Base-by-base conservation (phyloP, 2,888 invertebrate genomes). In the Falcaria lacertinaria region DNA sequence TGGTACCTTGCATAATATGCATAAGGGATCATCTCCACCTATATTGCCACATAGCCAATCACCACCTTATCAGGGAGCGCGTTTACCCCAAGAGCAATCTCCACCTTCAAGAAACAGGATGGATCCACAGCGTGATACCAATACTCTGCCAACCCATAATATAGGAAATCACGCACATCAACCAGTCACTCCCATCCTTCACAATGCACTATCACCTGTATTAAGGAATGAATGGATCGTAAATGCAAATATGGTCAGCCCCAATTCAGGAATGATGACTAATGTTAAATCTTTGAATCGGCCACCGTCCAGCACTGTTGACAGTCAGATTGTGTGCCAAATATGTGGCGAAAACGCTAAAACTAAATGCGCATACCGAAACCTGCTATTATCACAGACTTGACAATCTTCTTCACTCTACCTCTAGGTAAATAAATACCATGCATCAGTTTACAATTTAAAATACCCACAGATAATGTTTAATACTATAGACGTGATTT, bases 31-130 rank as follows among this genome's bases (percentile, higher is more conserved):
- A 28, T 28, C 28, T 28, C 28, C 28, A 11, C 28, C 28, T 28
- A 35, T 16, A 41, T 41, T 25, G 34, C 34, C n/a, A 6, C 13
- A 13, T 41, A 44, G 41, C 25, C 35, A n/a, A 34, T 41, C 33
- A 28, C 41, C 15, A 16, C 41, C 19, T 19, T 44, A 34, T 16
- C 41, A 14, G 6, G n/a, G 16, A 39, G 28, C 16, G n/a, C n/a
- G n/a, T 7, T 28, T 28, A 7, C 28, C 28, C 11, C 28, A 7
- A 5, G 28, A 28, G 11, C 11, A 28, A 28, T 11, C 11, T 11
- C 7, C 11, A 11, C 28, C 11, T 11, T 28, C 28, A 11, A 28
- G 11, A 11, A 3, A 1, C 3, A 11, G 28, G 28, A 11, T 11
- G 2, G 28, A 28, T 28, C 11, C 28, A 28, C 28, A 22, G 7